Evolutionary conservation across 2,113 vertebrate genomes (phyloP), one percentile per base, ranked within the genome.

Genomic region (Saimiri boliviensis): DNA sequence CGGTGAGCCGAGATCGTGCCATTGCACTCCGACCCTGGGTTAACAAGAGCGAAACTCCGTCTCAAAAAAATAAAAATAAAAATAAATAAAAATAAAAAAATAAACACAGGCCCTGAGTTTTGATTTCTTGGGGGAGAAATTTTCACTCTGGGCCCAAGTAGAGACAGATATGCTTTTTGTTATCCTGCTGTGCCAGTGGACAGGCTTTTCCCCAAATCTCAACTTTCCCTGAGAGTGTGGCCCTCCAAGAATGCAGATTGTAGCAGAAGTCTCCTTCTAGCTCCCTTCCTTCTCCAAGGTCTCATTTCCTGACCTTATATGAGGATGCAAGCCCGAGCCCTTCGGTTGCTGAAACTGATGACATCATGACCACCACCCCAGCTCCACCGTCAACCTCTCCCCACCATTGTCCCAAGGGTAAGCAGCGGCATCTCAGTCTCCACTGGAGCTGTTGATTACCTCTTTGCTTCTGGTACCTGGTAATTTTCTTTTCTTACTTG

Each of bases 331-430:
- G 45, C 66, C 84, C 9, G 20, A 76, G 35, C 4, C 21, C 40
- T 52, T 25, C 0, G 14, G 30, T 63, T n/a, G 21, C 79, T 60
- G 35, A 58, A 30, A 49, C 37, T 16, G 63, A 13, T 12, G 6
- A 3, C 2, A 23, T 21, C 2, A 10, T 14, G 74, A 13, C 74
- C 23, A 17, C 32, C 32, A 27, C 2, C 2, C 2, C 19, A 11
- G 23, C 0, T 47, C 96, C 37, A 35, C 35, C 74, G 35, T 21
- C 9, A 8, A 1, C 13, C 66, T n/a, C 17, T 49, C 49, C 37
- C 11, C 19, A 8, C 6, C 16, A 14, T 6, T 27, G n/a, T 20
- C 56, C 37, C 52, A 17, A 21, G 11, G 45, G 37, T 45, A 37
- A 37, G 30, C 16, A 27, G 35, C 45, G 8, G 8, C 58, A 21